These are phyloP conservation scores for Labeo calbasu DNA, from an alignment of 2,797 vertebrate species.

Conservation along the genomic window DNA sequence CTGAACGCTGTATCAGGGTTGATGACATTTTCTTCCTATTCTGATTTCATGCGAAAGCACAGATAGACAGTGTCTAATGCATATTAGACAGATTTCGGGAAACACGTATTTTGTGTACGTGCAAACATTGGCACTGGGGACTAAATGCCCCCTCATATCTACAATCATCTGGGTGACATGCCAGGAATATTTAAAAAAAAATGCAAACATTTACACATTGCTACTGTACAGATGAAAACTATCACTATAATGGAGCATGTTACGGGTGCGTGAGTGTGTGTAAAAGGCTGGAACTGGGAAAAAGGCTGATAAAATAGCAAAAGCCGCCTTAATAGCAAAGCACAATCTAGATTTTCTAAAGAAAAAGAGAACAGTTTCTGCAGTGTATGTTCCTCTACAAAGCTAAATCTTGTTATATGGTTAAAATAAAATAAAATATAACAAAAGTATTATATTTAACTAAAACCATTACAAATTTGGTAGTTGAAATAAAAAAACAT, in stretches of 20 bases:
- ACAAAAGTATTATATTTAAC: neutral
- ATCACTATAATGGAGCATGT: conserved; percentile 36
- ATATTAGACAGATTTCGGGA: conserved; percentile 13
- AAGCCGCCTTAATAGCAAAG: neutral
- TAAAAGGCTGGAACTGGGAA: conserved; percentile 71
- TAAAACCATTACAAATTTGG: neutral
- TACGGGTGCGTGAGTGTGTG: conserved; percentile 46
- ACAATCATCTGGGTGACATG: conserved; percentile 41
- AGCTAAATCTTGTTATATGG: neutral
- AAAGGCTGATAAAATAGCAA: conserved; percentile 51
- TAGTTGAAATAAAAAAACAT: neutral
- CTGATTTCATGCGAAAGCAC: neutral
- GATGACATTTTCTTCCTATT: conserved; percentile 31
- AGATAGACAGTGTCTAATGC: conserved; percentile 1
- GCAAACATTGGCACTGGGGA: neutral
- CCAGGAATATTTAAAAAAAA: conserved; percentile 44
- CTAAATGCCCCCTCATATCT: neutral
- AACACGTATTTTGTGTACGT: neutral
- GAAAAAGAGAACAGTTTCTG: neutral
- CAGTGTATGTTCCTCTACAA: neutral
- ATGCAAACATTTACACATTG: neutral
- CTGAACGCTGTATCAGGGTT: neutral
- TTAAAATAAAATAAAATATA: neutral
- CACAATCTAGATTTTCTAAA: neutral
- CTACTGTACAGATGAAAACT: conserved; percentile 58